These are phyloP conservation scores for Tetraneura akinire DNA, from an alignment of 1,140 invertebrate genomes.

Conservation along the genomic window DNA sequence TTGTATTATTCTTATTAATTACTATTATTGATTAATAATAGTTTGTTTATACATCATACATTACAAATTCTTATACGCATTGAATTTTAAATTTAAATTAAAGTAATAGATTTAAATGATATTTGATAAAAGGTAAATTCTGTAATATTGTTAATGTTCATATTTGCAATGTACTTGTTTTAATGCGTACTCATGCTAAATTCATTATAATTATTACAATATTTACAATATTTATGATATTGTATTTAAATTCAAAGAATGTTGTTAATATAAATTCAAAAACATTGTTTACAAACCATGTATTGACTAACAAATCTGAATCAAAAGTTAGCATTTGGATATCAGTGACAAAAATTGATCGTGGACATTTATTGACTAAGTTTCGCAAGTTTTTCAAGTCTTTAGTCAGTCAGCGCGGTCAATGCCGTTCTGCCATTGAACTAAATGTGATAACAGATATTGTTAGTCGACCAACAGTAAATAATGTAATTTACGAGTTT, in stretches of 20 bases:
- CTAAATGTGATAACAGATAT: conserved; percentile 35
- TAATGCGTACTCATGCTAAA: conserved; percentile 26
- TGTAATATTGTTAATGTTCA: too few relatives aligned
- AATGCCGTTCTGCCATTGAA: background rate
- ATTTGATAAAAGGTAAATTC: too few relatives aligned
- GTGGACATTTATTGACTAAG: conserved; percentile 18
- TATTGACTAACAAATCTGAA: background rate
- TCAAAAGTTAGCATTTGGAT: conserved; percentile 35
- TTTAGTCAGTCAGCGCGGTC: conserved; percentile 11
- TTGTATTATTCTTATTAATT: too few relatives aligned
- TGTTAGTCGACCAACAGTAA: conserved; percentile 8
- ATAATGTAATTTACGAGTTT: conserved; percentile 3
- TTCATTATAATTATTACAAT: background rate
- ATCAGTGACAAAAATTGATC: conserved; percentile 30
- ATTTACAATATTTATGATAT: conserved; percentile 2
- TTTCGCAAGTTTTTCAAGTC: conserved; percentile 40
- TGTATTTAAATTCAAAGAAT: background rate
- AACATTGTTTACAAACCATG: background rate
- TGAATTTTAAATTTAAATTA: too few relatives aligned
- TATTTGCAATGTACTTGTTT: conserved; percentile 14
- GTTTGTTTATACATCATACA: too few relatives aligned
- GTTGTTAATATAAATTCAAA: background rate
- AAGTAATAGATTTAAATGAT: too few relatives aligned
- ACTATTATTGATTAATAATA: too few relatives aligned
- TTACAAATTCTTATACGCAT: too few relatives aligned